A percentile compares a stretch with the other conserved stretches of the same genome.
Conservation (phyloP, 2,797 vertebrate genomes). For the Esox masquinongy region DNA sequence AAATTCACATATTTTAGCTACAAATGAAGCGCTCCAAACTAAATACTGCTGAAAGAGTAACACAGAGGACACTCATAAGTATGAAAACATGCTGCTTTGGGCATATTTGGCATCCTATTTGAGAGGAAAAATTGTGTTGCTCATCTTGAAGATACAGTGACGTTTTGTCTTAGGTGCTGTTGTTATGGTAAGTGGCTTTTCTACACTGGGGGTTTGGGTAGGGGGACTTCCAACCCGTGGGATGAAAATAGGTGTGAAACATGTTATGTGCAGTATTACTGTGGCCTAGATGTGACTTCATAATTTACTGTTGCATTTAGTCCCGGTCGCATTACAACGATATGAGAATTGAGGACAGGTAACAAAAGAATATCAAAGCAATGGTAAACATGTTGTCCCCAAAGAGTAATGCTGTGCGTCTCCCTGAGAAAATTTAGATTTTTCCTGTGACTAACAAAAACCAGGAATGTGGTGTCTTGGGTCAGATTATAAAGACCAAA, state of each 20-base stretch:
- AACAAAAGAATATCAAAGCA: background rate
- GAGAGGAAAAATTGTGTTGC: background rate
- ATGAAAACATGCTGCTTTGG: background rate
- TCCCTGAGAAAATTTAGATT: no score
- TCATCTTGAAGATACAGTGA: background rate
- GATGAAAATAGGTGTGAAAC: background rate
- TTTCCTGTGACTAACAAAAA: no score
- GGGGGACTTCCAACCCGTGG: background rate
- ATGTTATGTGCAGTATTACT: background rate
- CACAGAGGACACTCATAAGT: conserved; percentile 10
- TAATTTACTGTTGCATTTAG: background rate
- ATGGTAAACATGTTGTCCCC: background rate
- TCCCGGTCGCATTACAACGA: background rate
- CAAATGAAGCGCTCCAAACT: no score
- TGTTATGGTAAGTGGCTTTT: background rate
- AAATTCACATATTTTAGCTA: no score
- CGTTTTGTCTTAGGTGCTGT: background rate
- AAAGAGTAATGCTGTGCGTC: no score
- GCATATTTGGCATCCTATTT: background rate
- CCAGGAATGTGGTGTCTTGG: no score
- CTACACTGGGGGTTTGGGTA: background rate
- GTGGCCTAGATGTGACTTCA: background rate
- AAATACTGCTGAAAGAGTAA: background rate
- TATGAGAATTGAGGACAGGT: background rate
- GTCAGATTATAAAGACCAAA: no score